These are phyloP conservation scores for Bombus pyrosoma DNA, from an alignment of 1,140 invertebrate genomes.

Conservation along the genomic window DNA sequence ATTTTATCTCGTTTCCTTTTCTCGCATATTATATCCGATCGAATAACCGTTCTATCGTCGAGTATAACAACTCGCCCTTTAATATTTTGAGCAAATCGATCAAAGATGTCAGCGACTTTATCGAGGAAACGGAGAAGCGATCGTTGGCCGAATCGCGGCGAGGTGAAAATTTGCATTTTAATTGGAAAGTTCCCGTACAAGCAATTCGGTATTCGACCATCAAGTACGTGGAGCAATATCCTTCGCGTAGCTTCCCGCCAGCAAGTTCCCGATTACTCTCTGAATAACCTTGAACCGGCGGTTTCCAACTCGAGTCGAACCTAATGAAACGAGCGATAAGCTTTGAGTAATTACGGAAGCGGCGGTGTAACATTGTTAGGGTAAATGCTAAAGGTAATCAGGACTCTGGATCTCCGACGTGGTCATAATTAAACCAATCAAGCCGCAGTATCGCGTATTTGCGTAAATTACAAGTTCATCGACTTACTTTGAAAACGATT, in stretches of 20 bases:
- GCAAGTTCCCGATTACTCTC: conserved; percentile 39
- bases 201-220: conserved; percentile 25
- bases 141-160: neutral
- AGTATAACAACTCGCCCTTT: neutral
- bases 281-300: conserved; percentile 37
- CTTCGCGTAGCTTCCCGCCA: conserved; percentile 5
- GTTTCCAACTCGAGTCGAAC: conserved; percentile 1
- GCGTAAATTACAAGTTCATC: neutral
- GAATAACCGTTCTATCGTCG: too few relatives aligned
- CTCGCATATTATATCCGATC: too few relatives aligned
- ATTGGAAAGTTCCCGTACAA: conserved; percentile 35
- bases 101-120: neutral
- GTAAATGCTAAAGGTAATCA: conserved; percentile 30
- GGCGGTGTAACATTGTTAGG: conserved; percentile 12
- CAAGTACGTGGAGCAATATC: conserved; percentile 25
- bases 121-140: neutral
- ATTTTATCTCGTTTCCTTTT: too few relatives aligned
- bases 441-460: neutral
- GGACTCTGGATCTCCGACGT: neutral
- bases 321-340: conserved; percentile 43
- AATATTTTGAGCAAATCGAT: neutral
- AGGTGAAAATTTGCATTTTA: conserved; percentile 38
- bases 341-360: conserved; percentile 42
- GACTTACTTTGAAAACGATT: neutral
- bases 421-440: conserved; percentile 13